A percentile compares a stretch with the other conserved stretches of the same genome.
phyloP scores from a whole-genome alignment of 2,113 vertebrate species.

The Nanorana parkeri region DNA sequence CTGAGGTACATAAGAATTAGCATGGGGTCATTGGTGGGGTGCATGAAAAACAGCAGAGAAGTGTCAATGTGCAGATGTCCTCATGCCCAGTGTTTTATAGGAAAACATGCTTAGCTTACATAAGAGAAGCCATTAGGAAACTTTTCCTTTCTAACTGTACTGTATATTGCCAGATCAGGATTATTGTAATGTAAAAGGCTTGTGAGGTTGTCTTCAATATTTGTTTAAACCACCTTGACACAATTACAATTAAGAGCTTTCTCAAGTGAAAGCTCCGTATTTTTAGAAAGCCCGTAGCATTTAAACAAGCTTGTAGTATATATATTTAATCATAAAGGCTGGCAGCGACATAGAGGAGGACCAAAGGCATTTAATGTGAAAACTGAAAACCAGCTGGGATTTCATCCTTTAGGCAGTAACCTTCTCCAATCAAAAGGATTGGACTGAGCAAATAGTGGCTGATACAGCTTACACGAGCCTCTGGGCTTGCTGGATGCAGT shows the following conservation, averaged over 20 bases:
- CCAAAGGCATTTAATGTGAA: constrained; percentile 38
- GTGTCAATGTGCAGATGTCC: no score
- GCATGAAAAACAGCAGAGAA: no score
- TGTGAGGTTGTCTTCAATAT: not conserved
- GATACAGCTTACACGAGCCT: constrained; percentile 28
- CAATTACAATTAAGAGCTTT: constrained; percentile 9
- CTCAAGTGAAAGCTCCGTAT: not conserved
- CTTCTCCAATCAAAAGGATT: constrained; percentile 10
- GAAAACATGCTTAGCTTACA: not conserved
- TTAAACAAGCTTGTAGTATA: constrained; percentile 39
- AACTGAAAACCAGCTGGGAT: constrained; percentile 42
- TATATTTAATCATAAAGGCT: constrained; percentile 36
- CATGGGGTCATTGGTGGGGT: no score
- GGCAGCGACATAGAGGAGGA: constrained; percentile 14
- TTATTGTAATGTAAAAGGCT: not conserved
- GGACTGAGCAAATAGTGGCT: constrained; percentile 10
- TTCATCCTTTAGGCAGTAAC: constrained; percentile 1
- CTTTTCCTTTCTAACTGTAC: not conserved
- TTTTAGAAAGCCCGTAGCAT: constrained; percentile 32
- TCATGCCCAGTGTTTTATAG: no score
- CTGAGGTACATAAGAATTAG: no score
- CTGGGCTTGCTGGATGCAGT: constrained; percentile 5
- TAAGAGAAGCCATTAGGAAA: not conserved
- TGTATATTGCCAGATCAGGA: no score
- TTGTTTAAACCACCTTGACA: not conserved